Evolutionary conservation across 23 tunicate genomes (phyloP).

Genomic region (Trididemnum clinides): DNA sequence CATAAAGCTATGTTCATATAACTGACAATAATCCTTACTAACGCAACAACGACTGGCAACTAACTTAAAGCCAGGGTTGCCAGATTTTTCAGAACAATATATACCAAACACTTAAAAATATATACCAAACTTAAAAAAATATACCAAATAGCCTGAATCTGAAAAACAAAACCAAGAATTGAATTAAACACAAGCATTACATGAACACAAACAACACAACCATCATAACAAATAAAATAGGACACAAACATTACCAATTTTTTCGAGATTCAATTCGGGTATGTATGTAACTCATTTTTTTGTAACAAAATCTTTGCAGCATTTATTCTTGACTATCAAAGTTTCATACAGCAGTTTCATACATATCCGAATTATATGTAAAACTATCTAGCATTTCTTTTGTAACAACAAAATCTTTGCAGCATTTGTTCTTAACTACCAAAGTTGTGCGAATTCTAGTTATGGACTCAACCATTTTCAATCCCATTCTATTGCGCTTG

Average conservation of each 20-base stretch:
- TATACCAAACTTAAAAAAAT: too few species aligned
- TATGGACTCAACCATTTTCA: background rate
- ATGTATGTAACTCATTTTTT: background rate
- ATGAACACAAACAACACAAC: background rate
- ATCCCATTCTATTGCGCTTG: constrained; percentile 7
- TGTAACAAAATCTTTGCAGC: background rate
- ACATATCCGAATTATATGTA: constrained; percentile 29
- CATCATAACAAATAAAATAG: background rate
- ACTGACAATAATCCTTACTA: too few species aligned
- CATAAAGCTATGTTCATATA: too few species aligned
- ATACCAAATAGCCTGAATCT: too few species aligned
- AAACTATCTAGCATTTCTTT: background rate
- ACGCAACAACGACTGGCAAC: too few species aligned
- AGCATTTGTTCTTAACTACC: background rate
- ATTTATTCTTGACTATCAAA: too few species aligned
- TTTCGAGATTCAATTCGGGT: too few species aligned
- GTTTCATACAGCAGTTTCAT: background rate
- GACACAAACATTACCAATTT: background rate
- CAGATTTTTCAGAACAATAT: too few species aligned
- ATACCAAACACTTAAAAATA: too few species aligned
- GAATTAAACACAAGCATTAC: background rate
- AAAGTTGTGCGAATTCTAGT: background rate
- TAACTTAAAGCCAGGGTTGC: too few species aligned
- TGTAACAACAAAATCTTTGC: constrained; percentile 20
- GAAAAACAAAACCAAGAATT: too few species aligned